Evolutionary conservation across 2,888 invertebrate genomes (phyloP).

Genomic region (Crossocerus cetratus): DNA sequence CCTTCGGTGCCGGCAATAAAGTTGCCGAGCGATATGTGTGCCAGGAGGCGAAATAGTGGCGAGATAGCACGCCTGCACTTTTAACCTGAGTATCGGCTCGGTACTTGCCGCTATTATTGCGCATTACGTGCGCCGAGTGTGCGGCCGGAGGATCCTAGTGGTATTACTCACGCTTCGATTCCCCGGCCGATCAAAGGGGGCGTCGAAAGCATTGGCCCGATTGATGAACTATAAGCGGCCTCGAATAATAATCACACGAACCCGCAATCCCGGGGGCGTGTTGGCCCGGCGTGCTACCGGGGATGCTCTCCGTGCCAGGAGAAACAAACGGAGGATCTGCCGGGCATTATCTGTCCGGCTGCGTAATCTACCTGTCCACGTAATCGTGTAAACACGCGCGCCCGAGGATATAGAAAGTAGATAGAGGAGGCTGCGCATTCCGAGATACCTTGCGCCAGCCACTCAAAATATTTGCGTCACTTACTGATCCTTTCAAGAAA

Average conservation of each 20-base stretch:
- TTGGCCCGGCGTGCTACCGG: conserved; percentile 3
- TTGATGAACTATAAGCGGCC: conserved; percentile 26
- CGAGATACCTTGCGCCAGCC: neutral
- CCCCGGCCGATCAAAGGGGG: neutral
- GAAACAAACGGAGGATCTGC: conserved; percentile 10
- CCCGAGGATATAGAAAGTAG: neutral
- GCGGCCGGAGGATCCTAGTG: neutral
- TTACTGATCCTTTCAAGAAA: neutral
- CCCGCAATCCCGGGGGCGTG: conserved; percentile 12
- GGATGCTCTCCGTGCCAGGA: neutral
- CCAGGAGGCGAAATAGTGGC: neutral
- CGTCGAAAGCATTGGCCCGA: conserved; percentile 14
- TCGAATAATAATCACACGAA: conserved; percentile 19
- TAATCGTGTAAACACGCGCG: conserved; percentile 12
- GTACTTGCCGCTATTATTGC: neutral
- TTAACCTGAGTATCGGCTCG: neutral
- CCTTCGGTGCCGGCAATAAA: neutral
- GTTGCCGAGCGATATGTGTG: neutral
- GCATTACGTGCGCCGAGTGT: neutral
- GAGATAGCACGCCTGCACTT: neutral
- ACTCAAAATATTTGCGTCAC: neutral
- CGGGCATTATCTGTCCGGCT: conserved; percentile 10
- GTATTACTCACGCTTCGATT: neutral
- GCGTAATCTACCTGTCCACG: neutral
- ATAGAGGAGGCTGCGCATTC: conserved; percentile 10